phyloP scores from a whole-genome alignment of 2,797 vertebrate genomes.

The Xiphorhynchus erythropygius region DNA sequence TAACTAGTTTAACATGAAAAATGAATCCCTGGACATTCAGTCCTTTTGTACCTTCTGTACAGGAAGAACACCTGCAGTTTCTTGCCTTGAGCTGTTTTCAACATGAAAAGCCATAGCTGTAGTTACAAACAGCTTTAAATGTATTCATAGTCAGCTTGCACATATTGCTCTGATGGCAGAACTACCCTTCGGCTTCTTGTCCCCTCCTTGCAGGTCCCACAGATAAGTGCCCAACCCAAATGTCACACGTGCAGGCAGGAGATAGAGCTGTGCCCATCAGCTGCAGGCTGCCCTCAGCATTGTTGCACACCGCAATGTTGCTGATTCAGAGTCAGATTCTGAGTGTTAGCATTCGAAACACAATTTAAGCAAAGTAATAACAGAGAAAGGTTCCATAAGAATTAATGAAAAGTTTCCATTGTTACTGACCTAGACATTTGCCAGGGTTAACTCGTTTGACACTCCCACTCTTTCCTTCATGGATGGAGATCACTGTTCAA shows the following conservation, averaged over 20 bases:
- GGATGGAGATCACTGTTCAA: background rate
- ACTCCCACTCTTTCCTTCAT: background rate
- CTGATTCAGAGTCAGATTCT: background rate
- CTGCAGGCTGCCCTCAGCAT: background rate
- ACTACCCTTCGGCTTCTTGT: background rate
- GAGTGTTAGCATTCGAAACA: background rate
- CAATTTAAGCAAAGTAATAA: background rate
- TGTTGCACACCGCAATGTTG: background rate
- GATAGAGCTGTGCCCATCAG: background rate
- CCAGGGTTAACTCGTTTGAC: background rate
- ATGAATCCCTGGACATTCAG: background rate
- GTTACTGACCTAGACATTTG: background rate
- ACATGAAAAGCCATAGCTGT: background rate
- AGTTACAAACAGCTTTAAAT: background rate
- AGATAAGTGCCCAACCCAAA: background rate
- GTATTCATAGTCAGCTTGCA: background rate
- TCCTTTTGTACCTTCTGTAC: background rate
- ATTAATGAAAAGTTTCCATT: background rate
- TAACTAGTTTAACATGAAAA: background rate
- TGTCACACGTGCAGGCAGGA: background rate
- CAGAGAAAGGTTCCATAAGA: background rate
- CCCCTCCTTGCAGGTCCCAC: accelerated
- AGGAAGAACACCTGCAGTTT: background rate
- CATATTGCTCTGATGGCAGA: background rate
- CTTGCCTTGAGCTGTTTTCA: background rate